phyloP scores from a whole-genome alignment of 2,888 invertebrate genomes.

The Baccha elongata region DNA sequence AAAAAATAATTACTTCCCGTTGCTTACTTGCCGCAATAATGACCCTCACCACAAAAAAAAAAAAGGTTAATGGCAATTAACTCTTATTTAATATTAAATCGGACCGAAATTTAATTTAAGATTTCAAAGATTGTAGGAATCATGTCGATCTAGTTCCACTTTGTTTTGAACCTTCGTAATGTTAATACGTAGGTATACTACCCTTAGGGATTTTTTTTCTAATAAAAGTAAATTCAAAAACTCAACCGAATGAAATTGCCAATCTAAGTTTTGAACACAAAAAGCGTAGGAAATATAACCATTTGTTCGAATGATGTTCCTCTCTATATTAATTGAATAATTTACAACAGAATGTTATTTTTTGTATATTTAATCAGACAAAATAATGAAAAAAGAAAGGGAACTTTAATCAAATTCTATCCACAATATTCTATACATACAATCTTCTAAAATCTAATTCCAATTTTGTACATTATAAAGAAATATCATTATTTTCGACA shows the following conservation, averaged over 20 bases:
- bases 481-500: constrained; percentile 7
- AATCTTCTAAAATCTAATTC: constrained; percentile 9
- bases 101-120: neutral
- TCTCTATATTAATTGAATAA: too few relatives aligned
- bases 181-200: neutral
- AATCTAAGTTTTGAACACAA: too few relatives aligned
- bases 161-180: neutral
- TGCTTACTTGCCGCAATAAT: neutral
- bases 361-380: too few relatives aligned
- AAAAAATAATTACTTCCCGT: neutral
- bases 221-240: too few relatives aligned
- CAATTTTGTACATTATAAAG: constrained; percentile 6
- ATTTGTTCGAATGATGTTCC: too few relatives aligned
- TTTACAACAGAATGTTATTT: too few relatives aligned
- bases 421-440: constrained; percentile 4
- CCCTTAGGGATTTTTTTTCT: neutral
- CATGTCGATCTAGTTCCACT: neutral
- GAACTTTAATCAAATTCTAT: constrained; percentile 9
- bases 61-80: constrained; percentile 2
- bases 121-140: neutral
- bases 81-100: constrained; percentile 8
- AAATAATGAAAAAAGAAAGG: neutral
- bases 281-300: too few relatives aligned
- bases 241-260: neutral
- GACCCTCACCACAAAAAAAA: neutral